Evolutionary conservation across 2,888 invertebrate species (phyloP), one percentile per base, ranked within the genome.

Genomic region (Aspidapion aeneum): DNA sequence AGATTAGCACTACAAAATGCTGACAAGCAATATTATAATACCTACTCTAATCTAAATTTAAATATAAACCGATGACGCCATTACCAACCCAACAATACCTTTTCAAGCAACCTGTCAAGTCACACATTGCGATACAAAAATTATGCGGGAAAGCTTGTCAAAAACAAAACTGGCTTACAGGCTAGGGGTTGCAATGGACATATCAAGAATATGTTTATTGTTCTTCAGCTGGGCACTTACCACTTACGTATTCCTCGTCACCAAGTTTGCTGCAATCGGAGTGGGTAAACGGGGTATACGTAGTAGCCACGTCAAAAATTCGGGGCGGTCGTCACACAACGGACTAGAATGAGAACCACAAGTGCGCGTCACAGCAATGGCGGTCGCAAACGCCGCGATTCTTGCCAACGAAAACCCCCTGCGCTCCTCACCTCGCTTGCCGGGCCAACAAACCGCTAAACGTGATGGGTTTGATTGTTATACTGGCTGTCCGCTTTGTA

Each of bases 181-280:
- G 18, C 18, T 49, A 74, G 73, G 75, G 75, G 74, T 67, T 73
- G 77, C 74, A 77, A 77, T 78, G 79, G 79, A 82, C 82, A 82
- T 81, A 82, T 80, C 81, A 79, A 35, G 80, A 78, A 83, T 84
- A 82, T n/a, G n/a, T n/a, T n/a, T n/a, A n/a, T 83, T 84, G 82
- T 84, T 84, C 84, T 83, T 83, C 84, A 82, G 83, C 84, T 83
- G 84, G 86, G 87, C 87, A 90, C 89, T 90, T 89, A 90, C 90
- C 75, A 90, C 91, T 92, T 93, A 92, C 92, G 92, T 91, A 91
- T 91, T 91, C 90, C 90, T 92, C 92, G 92, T 93, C 92, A 92
- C 91, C 89, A 89, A 89, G 86, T 91, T 90, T 90, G 90, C 90
- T 89, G 91, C 90, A 88, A 90, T 90, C 90, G 90, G 91, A 92